These are phyloP conservation scores for Balanococcus diminutus DNA, from an alignment of 2,888 invertebrate genomes.

Conservation along the genomic window DNA sequence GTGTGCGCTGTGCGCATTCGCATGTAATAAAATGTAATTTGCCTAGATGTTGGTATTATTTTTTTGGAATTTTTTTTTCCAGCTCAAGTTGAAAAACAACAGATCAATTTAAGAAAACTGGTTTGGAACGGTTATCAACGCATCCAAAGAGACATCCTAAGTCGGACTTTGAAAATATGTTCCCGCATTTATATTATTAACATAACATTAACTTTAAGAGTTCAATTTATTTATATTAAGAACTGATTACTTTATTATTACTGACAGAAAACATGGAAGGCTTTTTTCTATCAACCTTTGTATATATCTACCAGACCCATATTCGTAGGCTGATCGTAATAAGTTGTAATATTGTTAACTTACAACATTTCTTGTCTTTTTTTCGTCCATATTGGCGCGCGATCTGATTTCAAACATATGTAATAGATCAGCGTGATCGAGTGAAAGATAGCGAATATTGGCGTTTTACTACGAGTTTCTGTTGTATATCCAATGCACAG, in stretches of 20 bases:
- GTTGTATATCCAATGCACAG: neutral
- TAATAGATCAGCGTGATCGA: conserved; percentile 31
- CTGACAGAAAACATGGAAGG: conserved; percentile 42
- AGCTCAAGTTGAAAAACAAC: conserved; percentile 14
- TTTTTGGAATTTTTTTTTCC: conserved; percentile 8
- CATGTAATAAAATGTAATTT: conserved; percentile 32
- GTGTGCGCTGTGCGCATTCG: conserved; percentile 23
- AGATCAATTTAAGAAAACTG: conserved; percentile 39
- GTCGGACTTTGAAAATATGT: conserved; percentile 32
- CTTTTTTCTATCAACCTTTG: conserved; percentile 18
- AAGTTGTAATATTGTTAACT: conserved; percentile 31
- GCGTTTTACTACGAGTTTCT: conserved; percentile 11
- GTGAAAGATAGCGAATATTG: conserved; percentile 10
- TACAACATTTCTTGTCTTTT: conserved; percentile 4
- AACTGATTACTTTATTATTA: conserved; percentile 43
- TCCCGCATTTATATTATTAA: conserved; percentile 43
- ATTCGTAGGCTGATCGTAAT: conserved; percentile 32
- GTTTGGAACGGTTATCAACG: conserved; percentile 37
- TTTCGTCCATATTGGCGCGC: neutral
- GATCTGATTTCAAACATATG: neutral
- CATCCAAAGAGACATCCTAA: conserved; percentile 6
- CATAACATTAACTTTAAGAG: conserved; percentile 41
- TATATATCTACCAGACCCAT: neutral
- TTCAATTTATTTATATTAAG: conserved; percentile 42
- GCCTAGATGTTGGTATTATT: neutral